phyloP scores from a whole-genome alignment of 1,140 invertebrate species.

The Steinernema feltiae region DNA sequence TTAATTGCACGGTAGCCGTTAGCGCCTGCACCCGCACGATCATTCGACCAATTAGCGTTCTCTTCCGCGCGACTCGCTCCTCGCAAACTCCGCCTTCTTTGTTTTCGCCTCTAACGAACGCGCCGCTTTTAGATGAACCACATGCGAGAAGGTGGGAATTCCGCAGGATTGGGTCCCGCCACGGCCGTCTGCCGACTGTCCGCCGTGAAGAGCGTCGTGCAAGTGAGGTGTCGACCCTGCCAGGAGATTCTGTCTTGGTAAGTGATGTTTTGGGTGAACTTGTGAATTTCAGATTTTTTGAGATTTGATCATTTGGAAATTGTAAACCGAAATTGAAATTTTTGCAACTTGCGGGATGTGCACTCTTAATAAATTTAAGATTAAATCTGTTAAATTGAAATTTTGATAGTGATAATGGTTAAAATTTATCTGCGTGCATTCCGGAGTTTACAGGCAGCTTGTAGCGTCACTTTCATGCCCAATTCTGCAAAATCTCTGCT shows the following conservation, averaged over 20 bases:
- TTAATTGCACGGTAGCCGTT: conserved; percentile 6
- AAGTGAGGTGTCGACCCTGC: conserved; percentile 51
- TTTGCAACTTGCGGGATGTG: no score
- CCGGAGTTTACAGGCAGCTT: no score
- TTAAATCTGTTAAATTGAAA: no score
- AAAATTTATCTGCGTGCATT: no score
- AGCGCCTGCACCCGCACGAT: neutral
- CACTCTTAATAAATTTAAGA: no score
- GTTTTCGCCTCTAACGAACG: neutral
- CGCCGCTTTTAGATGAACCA: conserved; percentile 50
- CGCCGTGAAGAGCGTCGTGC: conserved; percentile 44
- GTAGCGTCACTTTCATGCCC: no score
- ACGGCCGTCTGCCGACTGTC: conserved; percentile 44
- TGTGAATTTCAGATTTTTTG: no score
- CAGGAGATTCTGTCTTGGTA: conserved; percentile 52
- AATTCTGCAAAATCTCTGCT: no score
- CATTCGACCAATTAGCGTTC: conserved; percentile 17
- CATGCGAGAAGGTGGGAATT: conserved; percentile 45
- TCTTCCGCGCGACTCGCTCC: neutral
- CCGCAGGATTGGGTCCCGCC: conserved; percentile 21
- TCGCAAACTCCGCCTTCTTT: neutral
- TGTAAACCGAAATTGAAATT: no score
- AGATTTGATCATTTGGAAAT: no score
- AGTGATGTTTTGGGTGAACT: neutral
- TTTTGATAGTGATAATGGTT: no score